Evolutionary conservation across 2,113 vertebrate species (phyloP), one percentile per base, ranked within the genome.

Genomic region (Phrynosoma platyrhinos): DNA sequence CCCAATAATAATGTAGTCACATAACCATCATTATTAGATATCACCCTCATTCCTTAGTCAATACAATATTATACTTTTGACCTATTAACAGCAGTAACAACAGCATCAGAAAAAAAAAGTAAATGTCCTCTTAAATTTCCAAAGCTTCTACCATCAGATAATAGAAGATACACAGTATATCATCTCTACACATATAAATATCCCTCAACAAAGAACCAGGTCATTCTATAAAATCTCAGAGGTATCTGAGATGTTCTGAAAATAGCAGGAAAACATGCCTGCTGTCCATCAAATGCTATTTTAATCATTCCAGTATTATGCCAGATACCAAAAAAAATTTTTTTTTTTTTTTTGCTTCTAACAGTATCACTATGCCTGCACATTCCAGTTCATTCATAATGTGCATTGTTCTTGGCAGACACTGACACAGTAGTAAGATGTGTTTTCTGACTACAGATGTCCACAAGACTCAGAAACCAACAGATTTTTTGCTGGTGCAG

Each of bases 351-450:
- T 40, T 86, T 66, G 82, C 18, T 87, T 68, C 87, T 52, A 91
- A 88, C 2, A 77, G 2, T 71, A 66, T 47, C 76, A 23, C 77
- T 91, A n/a, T 6, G 2, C 2, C 85, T 93, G 52, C 58, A 88
- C 1, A 18, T 87, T 92, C 82, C 87, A 91, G n/a, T 84, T 47
- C 55, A 83, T 87, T 91, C 87, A 87, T 72, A 93, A 90, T 0
- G 2, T 36, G 9, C 23, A 92, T 53, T 82, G n/a, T 18, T 87
- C 82, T 86, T 92, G 90, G 82, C 83, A 89, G 55, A 58, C 25
- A 69, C 53, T 55, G 20, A 86, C 5, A 84, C 83, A 58, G 9
- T 4, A 55, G 5, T 1, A 81, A 93, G n/a, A 77, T 88, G 83
- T 85, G 77, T 16, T 82, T 85, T 92, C 76, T 85, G 25, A 81